Percentiles rank a stretch among this genome's conserved stretches.
Evolutionary conservation across 1,140 invertebrate genomes (phyloP).

Genomic region (Ctenoplectra terminalis): DNA sequence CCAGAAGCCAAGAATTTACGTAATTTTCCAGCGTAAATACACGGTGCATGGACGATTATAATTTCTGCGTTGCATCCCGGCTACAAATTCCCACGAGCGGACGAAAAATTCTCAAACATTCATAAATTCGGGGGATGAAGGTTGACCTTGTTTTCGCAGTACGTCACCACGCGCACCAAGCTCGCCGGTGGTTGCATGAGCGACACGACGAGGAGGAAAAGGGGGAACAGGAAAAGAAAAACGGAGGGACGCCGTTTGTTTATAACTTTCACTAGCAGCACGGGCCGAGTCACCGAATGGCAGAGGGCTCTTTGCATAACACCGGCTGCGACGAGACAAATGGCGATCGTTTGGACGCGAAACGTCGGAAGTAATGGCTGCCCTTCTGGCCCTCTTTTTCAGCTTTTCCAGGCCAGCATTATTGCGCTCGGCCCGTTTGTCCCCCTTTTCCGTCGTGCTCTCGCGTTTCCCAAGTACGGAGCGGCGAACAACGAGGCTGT

Average conservation of each 20-base stretch:
- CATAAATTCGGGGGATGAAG: constrained; percentile 10
- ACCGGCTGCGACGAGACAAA: constrained; percentile 66
- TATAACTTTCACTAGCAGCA: constrained; percentile 62
- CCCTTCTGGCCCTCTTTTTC: constrained; percentile 69
- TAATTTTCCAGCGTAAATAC: not conserved
- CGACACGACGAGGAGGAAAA: not conserved
- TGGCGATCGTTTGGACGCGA: constrained; percentile 65
- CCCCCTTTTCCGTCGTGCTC: constrained; percentile 12
- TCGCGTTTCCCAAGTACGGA: constrained; percentile 36
- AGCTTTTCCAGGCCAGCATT: constrained; percentile 67
- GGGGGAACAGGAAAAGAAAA: not conserved
- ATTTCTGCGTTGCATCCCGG: not conserved
- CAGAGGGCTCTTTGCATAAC: constrained; percentile 63
- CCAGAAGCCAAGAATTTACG: not conserved
- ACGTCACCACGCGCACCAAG: not conserved
- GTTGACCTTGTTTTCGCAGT: constrained; percentile 32
- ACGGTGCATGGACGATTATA: not conserved
- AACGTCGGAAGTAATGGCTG: constrained; percentile 68
- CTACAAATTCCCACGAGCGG: not conserved
- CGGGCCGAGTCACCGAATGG: constrained; percentile 49
- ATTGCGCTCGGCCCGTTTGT: constrained; percentile 47
- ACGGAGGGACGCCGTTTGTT: constrained; percentile 47
- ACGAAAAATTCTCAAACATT: constrained; percentile 23
- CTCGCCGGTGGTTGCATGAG: no score
- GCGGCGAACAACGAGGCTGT: not conserved